These are phyloP conservation scores for Hipposideros larvatus DNA, from an alignment of 2,797 vertebrate genomes.

Conservation along the genomic window DNA sequence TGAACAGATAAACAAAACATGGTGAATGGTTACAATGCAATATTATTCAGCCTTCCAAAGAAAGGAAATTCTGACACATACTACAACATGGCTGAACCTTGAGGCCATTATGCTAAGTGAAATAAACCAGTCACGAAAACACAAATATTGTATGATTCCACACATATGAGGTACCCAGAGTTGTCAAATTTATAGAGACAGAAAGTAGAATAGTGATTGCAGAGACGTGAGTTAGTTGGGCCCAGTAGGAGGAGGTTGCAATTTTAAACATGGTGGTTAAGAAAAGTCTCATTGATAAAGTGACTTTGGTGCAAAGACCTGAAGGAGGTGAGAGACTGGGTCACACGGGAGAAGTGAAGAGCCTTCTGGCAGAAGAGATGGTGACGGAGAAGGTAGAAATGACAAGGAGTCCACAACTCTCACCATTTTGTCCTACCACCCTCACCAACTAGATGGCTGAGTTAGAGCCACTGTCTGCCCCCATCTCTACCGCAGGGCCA, in stretches of 20 bases:
- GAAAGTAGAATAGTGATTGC: background rate
- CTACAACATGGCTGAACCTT: background rate
- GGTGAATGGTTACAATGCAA: background rate
- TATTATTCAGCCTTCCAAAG: background rate
- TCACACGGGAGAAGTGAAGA: background rate
- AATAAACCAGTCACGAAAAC: background rate
- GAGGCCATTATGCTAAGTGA: background rate
- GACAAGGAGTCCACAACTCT: background rate
- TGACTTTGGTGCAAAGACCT: background rate
- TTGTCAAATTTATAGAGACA: background rate
- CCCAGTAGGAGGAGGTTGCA: background rate
- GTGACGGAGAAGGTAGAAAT: background rate
- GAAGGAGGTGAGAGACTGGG: background rate
- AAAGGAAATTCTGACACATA: background rate
- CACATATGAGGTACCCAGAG: background rate
- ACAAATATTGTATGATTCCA: background rate
- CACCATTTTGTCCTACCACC: no score
- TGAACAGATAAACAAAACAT: background rate
- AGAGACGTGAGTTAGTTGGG: background rate
- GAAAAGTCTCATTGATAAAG: background rate
- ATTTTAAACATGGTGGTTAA: background rate
- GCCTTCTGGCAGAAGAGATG: background rate
- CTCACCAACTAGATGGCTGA: background rate
- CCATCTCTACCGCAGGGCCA: constrained; percentile 10
- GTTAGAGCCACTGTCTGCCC: constrained; percentile 58